Evolutionary conservation across 2,888 invertebrate genomes (phyloP).

Genomic region (Tipula helvola): DNA sequence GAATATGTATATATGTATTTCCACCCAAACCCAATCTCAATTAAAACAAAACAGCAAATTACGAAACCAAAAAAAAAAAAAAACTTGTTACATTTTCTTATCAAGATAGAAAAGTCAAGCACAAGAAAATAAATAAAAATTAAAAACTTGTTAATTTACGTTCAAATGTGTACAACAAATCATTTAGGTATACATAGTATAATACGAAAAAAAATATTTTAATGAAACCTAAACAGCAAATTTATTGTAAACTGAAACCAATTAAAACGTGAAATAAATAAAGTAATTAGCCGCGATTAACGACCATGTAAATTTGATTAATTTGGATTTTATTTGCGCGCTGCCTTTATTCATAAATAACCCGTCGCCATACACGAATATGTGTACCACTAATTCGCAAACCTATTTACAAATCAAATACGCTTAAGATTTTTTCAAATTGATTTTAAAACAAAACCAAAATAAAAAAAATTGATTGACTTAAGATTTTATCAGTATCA

Average conservation of each 20-base stretch:
- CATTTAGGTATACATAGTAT: background rate
- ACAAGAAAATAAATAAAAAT: background rate
- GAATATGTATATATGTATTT: too few species aligned
- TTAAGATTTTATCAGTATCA: background rate
- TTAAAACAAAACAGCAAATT: slow-evolving; percentile 4
- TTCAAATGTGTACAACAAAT: background rate
- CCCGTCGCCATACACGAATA: background rate
- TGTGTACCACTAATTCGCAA: background rate
- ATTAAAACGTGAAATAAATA: background rate
- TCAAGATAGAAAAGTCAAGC: background rate
- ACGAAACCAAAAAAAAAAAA: background rate
- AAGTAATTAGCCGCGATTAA: slow-evolving; percentile 4
- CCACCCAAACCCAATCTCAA: background rate
- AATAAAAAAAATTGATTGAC: background rate
- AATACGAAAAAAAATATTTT: background rate
- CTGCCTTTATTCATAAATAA: background rate
- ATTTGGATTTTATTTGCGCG: background rate
- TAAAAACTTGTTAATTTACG: background rate
- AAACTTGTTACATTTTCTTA: background rate
- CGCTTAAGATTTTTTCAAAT: background rate
- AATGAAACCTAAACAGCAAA: background rate
- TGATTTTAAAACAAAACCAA: background rate
- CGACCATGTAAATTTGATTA: slow-evolving; percentile 4
- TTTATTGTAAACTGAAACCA: slow-evolving; percentile 4
- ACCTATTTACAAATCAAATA: background rate